Evolutionary conservation across 23 tunicate genomes (phyloP), one percentile per base, ranked within the genome.

Genomic region (Aplidium turbinatum): DNA sequence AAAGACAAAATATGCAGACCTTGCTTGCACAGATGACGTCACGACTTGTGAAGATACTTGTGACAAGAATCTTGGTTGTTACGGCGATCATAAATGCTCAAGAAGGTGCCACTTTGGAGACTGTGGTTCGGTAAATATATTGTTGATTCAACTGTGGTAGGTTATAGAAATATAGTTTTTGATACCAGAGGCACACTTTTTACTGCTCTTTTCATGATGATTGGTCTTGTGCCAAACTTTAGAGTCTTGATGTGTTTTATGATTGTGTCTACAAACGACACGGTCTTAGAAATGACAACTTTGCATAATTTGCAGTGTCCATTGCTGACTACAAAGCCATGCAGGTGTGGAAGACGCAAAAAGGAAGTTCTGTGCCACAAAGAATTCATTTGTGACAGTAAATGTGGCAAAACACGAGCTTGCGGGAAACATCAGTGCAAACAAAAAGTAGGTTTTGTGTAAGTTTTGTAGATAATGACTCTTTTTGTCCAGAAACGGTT

Each of bases 361-460:
- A 73, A 74, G 35, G 86, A 84, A 35, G 54, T 84, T 27, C 85
- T 86, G 0, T 91, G 97, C 39, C 61, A 66, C 7, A 91, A 91
- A 33, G 75, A 63, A 22, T 83, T 39, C 74, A 72, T 73, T 26
- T 91, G 97, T 57, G 89, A 91, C 0, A 47, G 51, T 0, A 78
- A 75, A 47, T 91, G 97, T 55, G 68, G 75, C 35, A 78, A 79
- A 73, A 73, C 63, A 30, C 35, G 79, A 35, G 39, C 52, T 20
- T 91, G 97, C 36, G 97, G 97, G 4, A 84, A 72, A 5, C 97
- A 91, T 35, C 97, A 46, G 50, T 91, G 97, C 73, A 72, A 66
- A 78, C 72, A 78, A 66, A 84, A 83, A 81, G 97, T 82, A 69
- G 18, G 63, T n/a, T n/a, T n/a, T n/a, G n/a, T n/a, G n/a, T n/a